Percentiles rank a stretch among this genome's conserved stretches.
Evolutionary conservation across 2,113 vertebrate species (phyloP).

Genomic region (Pelecanoides urinatrix): DNA sequence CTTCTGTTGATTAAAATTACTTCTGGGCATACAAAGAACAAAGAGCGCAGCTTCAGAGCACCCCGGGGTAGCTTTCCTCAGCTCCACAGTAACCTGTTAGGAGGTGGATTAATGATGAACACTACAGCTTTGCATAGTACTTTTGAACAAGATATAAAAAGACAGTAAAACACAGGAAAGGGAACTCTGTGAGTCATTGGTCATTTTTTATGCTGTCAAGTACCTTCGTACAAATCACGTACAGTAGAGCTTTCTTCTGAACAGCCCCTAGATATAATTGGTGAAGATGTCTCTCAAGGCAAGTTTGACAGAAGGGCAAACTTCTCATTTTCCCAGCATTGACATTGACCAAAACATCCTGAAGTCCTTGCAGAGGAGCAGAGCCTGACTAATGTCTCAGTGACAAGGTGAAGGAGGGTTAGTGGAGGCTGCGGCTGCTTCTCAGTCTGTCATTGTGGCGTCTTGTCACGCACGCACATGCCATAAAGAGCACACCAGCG

Average conservation of each 20-base stretch:
- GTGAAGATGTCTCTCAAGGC: constrained; percentile 44
- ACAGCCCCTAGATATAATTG: constrained; percentile 7
- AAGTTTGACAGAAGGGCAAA: constrained; percentile 67
- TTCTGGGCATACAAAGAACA: not conserved
- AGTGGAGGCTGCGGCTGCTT: not conserved
- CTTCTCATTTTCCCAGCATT: constrained; percentile 56
- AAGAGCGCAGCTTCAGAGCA: not conserved
- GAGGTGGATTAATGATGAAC: not conserved
- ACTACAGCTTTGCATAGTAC: not conserved
- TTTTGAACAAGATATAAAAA: not conserved
- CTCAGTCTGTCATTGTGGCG: not conserved
- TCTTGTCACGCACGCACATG: not conserved
- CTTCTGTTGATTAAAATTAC: not conserved
- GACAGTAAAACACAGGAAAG: not conserved
- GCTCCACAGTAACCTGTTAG: not conserved
- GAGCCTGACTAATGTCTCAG: constrained; percentile 47
- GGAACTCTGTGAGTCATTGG: not conserved
- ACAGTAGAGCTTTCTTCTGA: not conserved
- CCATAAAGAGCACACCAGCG: not conserved
- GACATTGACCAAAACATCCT: constrained; percentile 44
- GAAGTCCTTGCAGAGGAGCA: constrained; percentile 39
- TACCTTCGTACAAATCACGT: not conserved
- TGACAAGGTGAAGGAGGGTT: constrained; percentile 5
- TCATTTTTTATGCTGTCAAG: constrained; percentile 33
- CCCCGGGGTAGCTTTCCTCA: not conserved